Conservation (phyloP, 1,140 invertebrate genomes). For the Diuraphis noxia region DNA sequence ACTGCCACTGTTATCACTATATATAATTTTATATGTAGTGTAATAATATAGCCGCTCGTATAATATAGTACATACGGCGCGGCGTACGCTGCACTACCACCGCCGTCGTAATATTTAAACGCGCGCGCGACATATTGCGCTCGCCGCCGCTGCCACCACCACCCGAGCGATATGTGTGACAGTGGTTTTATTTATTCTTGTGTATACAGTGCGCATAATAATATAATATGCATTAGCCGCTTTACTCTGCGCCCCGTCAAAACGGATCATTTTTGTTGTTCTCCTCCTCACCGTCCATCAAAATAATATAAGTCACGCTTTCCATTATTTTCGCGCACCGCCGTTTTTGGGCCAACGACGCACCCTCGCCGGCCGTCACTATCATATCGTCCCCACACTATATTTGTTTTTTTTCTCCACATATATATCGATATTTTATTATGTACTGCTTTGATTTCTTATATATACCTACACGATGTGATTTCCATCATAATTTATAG, state of each 20-base stretch:
- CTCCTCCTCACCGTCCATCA: neutral
- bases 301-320: neutral
- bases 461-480: too few relatives aligned
- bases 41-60: neutral
- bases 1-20: neutral
- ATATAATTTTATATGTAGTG: neutral
- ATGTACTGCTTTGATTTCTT: too few relatives aligned
- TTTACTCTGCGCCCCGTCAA: neutral
- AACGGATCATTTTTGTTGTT: neutral
- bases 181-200: slow-evolving; percentile 36
- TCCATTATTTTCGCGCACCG: neutral
- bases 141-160: neutral
- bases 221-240: slow-evolving; percentile 40
- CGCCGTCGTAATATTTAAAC: neutral
- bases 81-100: neutral
- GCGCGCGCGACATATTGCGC: slow-evolving; percentile 3
- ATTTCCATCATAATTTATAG: too few relatives aligned
- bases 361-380: neutral
- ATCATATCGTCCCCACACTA: neutral
- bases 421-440: neutral
- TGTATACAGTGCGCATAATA: neutral
- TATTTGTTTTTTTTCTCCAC: neutral
- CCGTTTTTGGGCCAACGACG: neutral
- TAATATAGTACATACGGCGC: neutral
- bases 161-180: neutral